phyloP scores from a whole-genome alignment of 1,140 invertebrate species.

The Rhagoletis pomonella region DNA sequence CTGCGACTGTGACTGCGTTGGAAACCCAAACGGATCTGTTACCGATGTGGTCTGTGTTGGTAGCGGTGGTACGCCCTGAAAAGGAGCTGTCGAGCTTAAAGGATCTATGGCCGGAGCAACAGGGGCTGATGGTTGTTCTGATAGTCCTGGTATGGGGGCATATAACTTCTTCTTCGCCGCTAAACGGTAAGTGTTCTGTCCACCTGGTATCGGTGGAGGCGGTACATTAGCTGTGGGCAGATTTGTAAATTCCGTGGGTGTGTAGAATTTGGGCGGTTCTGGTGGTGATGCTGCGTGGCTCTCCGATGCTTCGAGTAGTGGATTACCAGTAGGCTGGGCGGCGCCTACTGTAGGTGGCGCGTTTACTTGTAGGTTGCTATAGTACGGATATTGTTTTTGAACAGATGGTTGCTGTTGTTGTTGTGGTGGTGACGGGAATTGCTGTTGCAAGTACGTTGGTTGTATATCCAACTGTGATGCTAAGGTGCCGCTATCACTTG shows the following conservation, averaged over 20 bases:
- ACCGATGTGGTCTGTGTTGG: conserved; percentile 6
- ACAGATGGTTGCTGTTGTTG: conserved; percentile 40
- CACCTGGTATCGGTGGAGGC: conserved; percentile 65
- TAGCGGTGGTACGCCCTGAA: conserved; percentile 9
- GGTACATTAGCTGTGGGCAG: conserved; percentile 44
- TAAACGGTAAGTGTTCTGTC: conserved; percentile 75
- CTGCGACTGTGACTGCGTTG: conserved; percentile 24
- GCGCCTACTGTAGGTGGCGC: not conserved
- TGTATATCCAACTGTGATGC: conserved; percentile 67
- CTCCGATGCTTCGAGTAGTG: not conserved
- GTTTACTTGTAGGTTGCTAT: conserved; percentile 53
- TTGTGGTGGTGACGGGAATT: conserved; percentile 50
- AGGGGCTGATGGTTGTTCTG: conserved; percentile 56
- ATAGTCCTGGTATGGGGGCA: conserved; percentile 77
- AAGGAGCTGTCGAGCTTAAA: conserved; percentile 1
- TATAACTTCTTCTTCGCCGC: conserved; percentile 77
- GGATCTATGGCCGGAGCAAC: conserved; percentile 34
- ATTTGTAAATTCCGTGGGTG: conserved; percentile 67
- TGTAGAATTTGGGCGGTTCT: conserved; percentile 71
- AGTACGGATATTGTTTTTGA: conserved; percentile 53
- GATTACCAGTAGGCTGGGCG: not conserved
- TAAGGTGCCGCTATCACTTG: conserved; percentile 51
- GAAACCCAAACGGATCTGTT: conserved; percentile 37
- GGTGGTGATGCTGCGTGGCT: conserved; percentile 46
- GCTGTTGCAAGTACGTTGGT: conserved; percentile 66